Percentiles rank a stretch among this genome's conserved stretches.
phyloP scores from a whole-genome alignment of 2,113 vertebrate genomes.

The Hypocryptadius cinnamomeus region DNA sequence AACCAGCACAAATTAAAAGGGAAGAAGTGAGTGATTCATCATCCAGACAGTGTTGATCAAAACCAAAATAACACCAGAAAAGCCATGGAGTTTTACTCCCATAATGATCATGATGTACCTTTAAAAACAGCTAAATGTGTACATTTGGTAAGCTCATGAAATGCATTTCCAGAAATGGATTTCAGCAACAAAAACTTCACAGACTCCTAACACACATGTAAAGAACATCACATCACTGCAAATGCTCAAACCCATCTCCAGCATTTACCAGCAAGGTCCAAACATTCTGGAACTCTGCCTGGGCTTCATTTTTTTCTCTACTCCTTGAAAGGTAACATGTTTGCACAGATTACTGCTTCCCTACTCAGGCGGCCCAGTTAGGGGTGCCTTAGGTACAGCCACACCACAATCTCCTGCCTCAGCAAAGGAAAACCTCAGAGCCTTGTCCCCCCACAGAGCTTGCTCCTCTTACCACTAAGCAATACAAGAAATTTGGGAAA shows the following conservation, averaged over 20 bases:
- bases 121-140: background rate
- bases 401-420: background rate
- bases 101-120: background rate
- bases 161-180: background rate
- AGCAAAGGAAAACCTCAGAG: background rate
- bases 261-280: background rate
- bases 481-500: background rate
- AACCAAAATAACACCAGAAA: background rate
- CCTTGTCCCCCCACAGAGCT: background rate
- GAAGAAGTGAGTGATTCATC: background rate
- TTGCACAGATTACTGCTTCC: background rate
- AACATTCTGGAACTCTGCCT: background rate
- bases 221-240: background rate
- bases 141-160: background rate
- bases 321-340: background rate
- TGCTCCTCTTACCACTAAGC: background rate
- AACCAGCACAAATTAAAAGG: background rate
- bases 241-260: background rate
- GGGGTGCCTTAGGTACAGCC: background rate
- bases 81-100: background rate
- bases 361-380: background rate
- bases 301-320: background rate
- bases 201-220: rapidly evolving
- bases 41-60: background rate
- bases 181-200: background rate